Base-by-base conservation (phyloP, 2,888 invertebrate genomes). In the Tetropium fuscum region DNA sequence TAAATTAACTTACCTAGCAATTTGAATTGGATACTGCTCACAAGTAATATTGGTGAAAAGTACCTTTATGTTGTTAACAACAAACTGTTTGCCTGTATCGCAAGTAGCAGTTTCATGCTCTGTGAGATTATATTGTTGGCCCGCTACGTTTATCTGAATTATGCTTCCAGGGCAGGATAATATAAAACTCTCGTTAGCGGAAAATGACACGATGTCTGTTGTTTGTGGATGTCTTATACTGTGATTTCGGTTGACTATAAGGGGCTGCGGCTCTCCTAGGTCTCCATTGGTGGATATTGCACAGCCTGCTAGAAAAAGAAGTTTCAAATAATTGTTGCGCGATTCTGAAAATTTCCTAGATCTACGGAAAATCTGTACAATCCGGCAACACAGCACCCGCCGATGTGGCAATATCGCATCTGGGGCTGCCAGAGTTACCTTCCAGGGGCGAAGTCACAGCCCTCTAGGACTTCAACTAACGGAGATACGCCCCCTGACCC, bases 1-100 rank as follows among this genome's bases (percentile, higher is more conserved):
- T 34, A 13, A 34, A 34, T 13, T 13, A 6, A 34, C 3, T 40
- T 51, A 51, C 51, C 51, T 51, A 82, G 0, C 80, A 76, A 64
- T 32, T 41, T 55, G 44, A 15, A 20, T 19, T 1, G 43, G 40
- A 20, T 41, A 40, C 11, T 11, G 38, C n/a, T 18, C 25, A 36
- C 43, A 44, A 2, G 43, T 53, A 16, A 53, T 53, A 32, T 53
- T 44, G 20, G 44, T 10, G 18, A 43, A 44, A 32, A 30, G 13
- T 15, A 38, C 36, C 6, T 20, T 25, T 8, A 43, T 32, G 10
- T 44, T 34, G 3, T 19, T 5, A 27, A 44, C 20, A 1, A 57
- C 53, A 16, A 51, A 51, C 16, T 11, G 5, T 40, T 38, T 51
- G n/a, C 18, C 13, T 22, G n/a, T 8, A 27, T 8, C 16, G 16